These are phyloP conservation scores for Acanthoscelides obtectus DNA, from an alignment of 2,888 invertebrate genomes.

Conservation along the genomic window DNA sequence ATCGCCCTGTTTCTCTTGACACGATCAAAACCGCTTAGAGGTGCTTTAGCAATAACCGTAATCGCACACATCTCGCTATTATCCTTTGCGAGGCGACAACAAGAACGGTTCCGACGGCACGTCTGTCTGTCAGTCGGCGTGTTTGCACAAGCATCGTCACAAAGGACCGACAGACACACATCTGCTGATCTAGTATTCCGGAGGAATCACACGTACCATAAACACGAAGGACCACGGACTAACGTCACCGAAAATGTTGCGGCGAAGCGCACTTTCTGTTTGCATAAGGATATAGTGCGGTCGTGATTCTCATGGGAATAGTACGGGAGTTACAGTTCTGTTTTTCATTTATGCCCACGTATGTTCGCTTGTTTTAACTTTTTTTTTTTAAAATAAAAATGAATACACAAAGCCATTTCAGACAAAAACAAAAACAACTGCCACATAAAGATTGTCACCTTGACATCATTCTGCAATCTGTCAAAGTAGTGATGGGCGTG, in stretches of 20 bases:
- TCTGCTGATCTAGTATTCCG: conserved; percentile 40
- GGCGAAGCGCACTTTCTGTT: neutral
- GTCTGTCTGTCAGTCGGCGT: conserved; percentile 7
- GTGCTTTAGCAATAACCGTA: neutral
- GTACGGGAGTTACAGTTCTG: neutral
- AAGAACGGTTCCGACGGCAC: neutral
- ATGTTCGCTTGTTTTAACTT: too few relatives aligned
- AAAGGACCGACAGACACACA: conserved; percentile 27
- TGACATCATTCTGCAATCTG: too few relatives aligned
- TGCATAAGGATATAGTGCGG: neutral
- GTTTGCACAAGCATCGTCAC: conserved; percentile 35
- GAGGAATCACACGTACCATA: conserved; percentile 41
- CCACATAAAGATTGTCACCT: too few relatives aligned
- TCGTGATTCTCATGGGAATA: neutral
- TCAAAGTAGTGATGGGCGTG: too few relatives aligned
- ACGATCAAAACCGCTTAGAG: neutral
- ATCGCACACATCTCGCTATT: neutral
- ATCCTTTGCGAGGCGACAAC: neutral
- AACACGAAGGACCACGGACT: conserved; percentile 32
- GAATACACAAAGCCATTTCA: too few relatives aligned
- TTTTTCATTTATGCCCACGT: too few relatives aligned
- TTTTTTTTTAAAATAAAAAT: too few relatives aligned
- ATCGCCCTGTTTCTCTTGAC: neutral
- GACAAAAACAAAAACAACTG: too few relatives aligned
- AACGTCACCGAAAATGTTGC: neutral